Conservation (phyloP, 2,113 vertebrate species). For the Ptilorrhoa leucosticta region DNA sequence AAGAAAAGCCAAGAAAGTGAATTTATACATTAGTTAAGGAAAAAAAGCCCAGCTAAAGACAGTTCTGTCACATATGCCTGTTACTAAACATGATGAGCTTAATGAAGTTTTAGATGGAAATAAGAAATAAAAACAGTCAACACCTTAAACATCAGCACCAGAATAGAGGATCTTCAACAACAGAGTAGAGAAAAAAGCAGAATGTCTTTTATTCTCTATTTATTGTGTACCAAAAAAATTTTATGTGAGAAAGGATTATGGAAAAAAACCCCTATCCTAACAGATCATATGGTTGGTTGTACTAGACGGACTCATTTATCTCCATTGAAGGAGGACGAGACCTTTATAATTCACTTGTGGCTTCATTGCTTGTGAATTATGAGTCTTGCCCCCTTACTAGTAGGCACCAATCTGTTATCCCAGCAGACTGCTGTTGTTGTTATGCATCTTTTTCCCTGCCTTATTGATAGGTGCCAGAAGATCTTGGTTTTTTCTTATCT, state of each 20-base stretch:
- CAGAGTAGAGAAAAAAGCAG: background rate
- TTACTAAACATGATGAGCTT: background rate
- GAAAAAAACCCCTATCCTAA: background rate
- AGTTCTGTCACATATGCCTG: background rate
- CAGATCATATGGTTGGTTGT: background rate
- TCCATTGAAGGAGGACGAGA: background rate
- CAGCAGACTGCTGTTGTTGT: background rate
- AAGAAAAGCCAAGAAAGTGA: background rate
- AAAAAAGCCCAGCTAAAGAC: background rate
- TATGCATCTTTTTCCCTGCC: background rate
- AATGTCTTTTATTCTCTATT: background rate
- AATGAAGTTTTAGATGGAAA: background rate
- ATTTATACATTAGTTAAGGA: background rate
- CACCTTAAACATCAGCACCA: background rate
- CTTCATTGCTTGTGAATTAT: constrained; percentile 45
- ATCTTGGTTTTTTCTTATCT: background rate
- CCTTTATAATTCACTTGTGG: constrained; percentile 51
- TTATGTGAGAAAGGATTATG: background rate
- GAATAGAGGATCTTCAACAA: background rate
- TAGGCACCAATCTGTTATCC: constrained; percentile 1
- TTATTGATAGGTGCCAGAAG: background rate
- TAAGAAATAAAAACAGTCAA: background rate
- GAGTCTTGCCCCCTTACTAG: background rate
- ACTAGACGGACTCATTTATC: background rate
- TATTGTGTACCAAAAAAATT: background rate